These are phyloP conservation scores for Dreissena rostriformis DNA, from an alignment of 1,140 invertebrate genomes.

Conservation along the genomic window DNA sequence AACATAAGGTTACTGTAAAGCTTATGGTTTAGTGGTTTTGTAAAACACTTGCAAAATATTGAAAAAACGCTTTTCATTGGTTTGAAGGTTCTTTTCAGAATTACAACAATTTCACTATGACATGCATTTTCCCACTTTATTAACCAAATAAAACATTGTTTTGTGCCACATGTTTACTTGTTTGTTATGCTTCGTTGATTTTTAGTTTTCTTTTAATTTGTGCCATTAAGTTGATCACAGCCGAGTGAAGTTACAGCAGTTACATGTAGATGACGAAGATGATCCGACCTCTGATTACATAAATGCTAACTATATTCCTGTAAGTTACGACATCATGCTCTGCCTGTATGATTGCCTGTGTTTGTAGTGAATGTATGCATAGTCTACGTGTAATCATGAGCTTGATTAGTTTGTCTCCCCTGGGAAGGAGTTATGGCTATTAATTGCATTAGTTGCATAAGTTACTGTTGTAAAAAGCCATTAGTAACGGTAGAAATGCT, in stretches of 20 bases:
- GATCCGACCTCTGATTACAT: conserved; percentile 95
- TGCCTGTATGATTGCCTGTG: no score
- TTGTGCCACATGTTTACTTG: background rate
- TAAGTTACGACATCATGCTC: conserved; percentile 82
- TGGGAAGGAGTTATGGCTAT: no score
- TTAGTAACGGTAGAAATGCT: no score
- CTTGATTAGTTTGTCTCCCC: no score
- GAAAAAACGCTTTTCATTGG: no score
- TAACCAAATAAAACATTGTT: background rate
- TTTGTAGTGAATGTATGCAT: no score
- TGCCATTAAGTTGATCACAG: conserved; percentile 95
- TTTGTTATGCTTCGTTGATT: background rate
- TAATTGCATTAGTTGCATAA: no score
- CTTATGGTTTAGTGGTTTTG: no score
- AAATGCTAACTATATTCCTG: conserved; percentile 98
- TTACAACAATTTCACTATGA: background rate
- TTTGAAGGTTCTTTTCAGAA: background rate
- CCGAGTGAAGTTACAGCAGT: conserved; percentile 93
- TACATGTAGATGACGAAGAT: conserved; percentile 86
- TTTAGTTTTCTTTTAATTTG: background rate
- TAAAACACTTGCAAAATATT: background rate
- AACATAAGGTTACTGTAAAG: no score
- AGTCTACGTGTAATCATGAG: no score
- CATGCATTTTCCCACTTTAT: background rate
- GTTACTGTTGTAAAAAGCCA: no score